These are phyloP conservation scores for Galbula dea DNA, from an alignment of 2,113 vertebrate genomes.

Conservation along the genomic window DNA sequence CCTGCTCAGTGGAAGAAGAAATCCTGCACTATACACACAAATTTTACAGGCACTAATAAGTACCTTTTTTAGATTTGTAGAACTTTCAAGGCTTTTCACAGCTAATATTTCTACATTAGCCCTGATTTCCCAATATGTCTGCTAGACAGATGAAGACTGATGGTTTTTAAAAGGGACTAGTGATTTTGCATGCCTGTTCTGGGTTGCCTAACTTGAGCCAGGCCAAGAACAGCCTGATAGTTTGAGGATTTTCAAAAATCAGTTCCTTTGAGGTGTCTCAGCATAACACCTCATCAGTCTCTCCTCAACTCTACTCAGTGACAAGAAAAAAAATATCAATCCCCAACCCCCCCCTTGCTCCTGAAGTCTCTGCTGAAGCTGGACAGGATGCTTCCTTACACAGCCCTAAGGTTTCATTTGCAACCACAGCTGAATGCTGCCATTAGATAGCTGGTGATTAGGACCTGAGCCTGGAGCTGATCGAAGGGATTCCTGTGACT, in stretches of 20 bases:
- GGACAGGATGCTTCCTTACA: neutral
- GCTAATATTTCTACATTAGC: constrained; percentile 56
- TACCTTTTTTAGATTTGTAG: constrained; percentile 5
- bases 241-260: constrained; percentile 47
- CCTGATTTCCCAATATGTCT: constrained; percentile 13
- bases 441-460: neutral
- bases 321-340: neutral
- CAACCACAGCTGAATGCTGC: neutral
- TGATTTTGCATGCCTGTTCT: constrained; percentile 11
- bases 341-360: neutral
- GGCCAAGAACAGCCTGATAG: neutral
- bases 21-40: neutral
- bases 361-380: neutral
- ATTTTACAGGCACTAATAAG: constrained; percentile 28
- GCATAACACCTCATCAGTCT: constrained; percentile 30
- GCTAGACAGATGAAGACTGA: constrained; percentile 10
- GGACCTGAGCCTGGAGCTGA: neutral
- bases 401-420: neutral
- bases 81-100: constrained; percentile 49
- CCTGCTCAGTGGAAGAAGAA: neutral
- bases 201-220: neutral
- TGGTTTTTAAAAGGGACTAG: constrained; percentile 26
- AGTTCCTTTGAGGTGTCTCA: constrained; percentile 20
- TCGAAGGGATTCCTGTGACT: neutral
- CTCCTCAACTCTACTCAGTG: neutral